These are phyloP conservation scores for Zaprionus vittiger DNA, from an alignment of 1,140 invertebrate genomes.

Conservation along the genomic window DNA sequence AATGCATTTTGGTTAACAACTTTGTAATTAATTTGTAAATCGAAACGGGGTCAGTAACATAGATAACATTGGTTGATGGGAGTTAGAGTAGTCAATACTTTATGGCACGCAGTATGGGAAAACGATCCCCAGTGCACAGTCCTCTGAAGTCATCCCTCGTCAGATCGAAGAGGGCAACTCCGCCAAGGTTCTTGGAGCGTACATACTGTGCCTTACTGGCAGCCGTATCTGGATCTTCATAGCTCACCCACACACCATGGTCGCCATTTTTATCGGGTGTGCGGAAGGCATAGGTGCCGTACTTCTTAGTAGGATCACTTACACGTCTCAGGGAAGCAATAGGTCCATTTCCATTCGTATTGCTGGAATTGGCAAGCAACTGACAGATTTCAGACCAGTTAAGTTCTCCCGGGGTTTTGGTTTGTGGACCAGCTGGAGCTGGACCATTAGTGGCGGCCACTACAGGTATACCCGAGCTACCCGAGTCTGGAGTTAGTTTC, in stretches of 20 bases:
- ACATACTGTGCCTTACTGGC: constrained; percentile 92
- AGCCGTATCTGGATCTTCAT: constrained; percentile 94
- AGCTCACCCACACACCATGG: constrained; percentile 95
- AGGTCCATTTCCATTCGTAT: constrained; percentile 86
- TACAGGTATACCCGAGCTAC: constrained; percentile 90
- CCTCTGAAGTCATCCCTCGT: constrained; percentile 94
- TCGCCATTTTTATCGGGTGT: constrained; percentile 88
- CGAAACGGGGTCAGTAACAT: constrained; percentile 43
- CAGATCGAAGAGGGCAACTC: constrained; percentile 92
- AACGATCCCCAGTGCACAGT: constrained; percentile 91
- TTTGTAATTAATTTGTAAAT: constrained; percentile 76
- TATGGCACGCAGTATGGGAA: constrained; percentile 88
- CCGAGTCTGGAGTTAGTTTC: constrained; percentile 90
- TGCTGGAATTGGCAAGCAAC: constrained; percentile 88
- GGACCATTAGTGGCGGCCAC: constrained; percentile 87
- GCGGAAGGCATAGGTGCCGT: constrained; percentile 91
- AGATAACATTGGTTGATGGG: constrained; percentile 6
- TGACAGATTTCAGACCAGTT: constrained; percentile 93
- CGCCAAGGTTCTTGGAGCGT: constrained; percentile 90
- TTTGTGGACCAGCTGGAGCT: constrained; percentile 88
- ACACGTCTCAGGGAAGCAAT: constrained; percentile 88
- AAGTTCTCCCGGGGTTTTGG: constrained; percentile 89
- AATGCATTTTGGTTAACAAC: constrained; percentile 75
- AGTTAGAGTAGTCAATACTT: constrained; percentile 86
- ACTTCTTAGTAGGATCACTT: constrained; percentile 90